Evolutionary conservation across 2,797 vertebrate species (phyloP).

Genomic region (Sebastes minor): DNA sequence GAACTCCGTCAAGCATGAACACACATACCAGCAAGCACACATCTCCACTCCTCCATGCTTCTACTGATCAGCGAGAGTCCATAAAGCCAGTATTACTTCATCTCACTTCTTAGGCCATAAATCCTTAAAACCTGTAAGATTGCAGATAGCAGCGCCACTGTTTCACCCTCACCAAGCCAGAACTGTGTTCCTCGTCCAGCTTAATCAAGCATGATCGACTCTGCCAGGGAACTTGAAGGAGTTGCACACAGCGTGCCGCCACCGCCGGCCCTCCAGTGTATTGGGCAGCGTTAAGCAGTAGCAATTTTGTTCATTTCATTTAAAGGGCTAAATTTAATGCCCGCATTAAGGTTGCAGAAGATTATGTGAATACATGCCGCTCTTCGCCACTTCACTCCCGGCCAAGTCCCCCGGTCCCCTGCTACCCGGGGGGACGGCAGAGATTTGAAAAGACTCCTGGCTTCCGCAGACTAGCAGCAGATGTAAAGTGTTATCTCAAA

Average conservation of each 20-base stretch:
- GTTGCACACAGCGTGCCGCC: slow-evolving; percentile 13
- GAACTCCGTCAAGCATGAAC: slow-evolving; percentile 15
- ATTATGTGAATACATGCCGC: slow-evolving; percentile 53
- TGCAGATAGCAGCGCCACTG: slow-evolving; percentile 41
- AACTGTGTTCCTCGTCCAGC: slow-evolving; percentile 34
- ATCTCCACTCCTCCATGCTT: slow-evolving; percentile 7
- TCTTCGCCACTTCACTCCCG: slow-evolving; percentile 43
- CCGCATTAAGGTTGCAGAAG: slow-evolving; percentile 65
- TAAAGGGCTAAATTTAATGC: slow-evolving; percentile 66
- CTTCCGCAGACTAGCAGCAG: slow-evolving; percentile 44
- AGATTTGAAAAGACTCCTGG: slow-evolving; percentile 57
- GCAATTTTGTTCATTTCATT: slow-evolving; percentile 68
- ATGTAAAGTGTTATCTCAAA: slow-evolving; percentile 72
- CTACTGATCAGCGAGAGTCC: slow-evolving; percentile 43
- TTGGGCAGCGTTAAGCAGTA: slow-evolving; percentile 42
- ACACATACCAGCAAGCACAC: neutral
- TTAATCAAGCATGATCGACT: slow-evolving; percentile 40
- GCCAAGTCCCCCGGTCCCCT: slow-evolving; percentile 43
- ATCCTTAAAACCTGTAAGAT: slow-evolving; percentile 54
- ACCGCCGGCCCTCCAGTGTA: slow-evolving; percentile 41
- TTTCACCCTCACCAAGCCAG: slow-evolving; percentile 33
- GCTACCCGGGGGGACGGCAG: slow-evolving; percentile 46
- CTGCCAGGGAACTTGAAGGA: slow-evolving; percentile 42
- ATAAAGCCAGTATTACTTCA: slow-evolving; percentile 37
- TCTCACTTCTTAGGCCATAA: slow-evolving; percentile 36